Conservation (phyloP, 2,113 vertebrate species). For the Oryzias javanicus region DNA sequence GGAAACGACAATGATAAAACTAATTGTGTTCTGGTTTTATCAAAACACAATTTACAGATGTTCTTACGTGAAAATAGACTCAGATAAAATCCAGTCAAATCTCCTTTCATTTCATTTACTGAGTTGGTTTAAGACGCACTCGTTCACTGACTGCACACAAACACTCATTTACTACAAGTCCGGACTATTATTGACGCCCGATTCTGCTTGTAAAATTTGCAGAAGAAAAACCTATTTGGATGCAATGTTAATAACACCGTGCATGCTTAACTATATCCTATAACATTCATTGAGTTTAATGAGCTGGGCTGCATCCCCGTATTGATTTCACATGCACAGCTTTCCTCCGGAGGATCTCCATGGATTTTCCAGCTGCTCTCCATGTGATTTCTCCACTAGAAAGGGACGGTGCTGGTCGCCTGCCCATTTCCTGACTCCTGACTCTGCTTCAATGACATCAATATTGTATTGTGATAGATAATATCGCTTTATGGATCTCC, state of each 20-base stretch:
- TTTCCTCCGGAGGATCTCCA: slow-evolving; percentile 57
- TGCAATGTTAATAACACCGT: slow-evolving; percentile 64
- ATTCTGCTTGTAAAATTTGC: slow-evolving; percentile 44
- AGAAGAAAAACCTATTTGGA: slow-evolving; percentile 63
- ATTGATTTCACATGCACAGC: slow-evolving; percentile 66
- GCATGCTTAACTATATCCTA: slow-evolving; percentile 61
- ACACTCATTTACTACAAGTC: slow-evolving; percentile 17
- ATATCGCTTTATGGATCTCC: slow-evolving; percentile 51
- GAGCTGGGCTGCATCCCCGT: slow-evolving; percentile 61
- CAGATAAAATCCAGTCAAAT: slow-evolving; percentile 9
- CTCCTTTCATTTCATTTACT: neutral
- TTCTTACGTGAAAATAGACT: neutral
- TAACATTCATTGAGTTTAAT: slow-evolving; percentile 66
- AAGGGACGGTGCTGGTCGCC: slow-evolving; percentile 55
- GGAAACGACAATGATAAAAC: neutral
- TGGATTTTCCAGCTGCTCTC: slow-evolving; percentile 73
- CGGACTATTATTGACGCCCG: slow-evolving; percentile 35
- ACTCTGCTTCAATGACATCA: slow-evolving; percentile 58
- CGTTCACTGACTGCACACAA: slow-evolving; percentile 1
- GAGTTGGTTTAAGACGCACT: neutral
- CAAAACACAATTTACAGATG: neutral
- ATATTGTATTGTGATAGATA: slow-evolving; percentile 48
- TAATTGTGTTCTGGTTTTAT: neutral
- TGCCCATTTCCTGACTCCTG: slow-evolving; percentile 49
- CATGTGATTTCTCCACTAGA: slow-evolving; percentile 57